phyloP scores from a whole-genome alignment of 2,797 vertebrate genomes.

The Paramormyrops hopkinsi region DNA sequence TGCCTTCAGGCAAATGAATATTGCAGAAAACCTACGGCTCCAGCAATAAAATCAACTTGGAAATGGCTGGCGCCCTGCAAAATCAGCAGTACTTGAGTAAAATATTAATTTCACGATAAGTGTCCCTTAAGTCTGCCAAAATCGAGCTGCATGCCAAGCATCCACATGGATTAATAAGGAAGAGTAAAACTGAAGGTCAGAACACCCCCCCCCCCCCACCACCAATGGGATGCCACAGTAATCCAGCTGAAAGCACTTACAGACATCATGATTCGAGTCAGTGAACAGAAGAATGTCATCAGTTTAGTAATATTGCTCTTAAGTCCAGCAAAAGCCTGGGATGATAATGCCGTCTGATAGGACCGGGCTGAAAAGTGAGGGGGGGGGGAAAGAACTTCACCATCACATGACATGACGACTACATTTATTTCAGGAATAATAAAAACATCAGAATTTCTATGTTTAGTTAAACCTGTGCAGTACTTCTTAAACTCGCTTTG shows the following conservation, averaged over 20 bases:
- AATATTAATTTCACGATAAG: neutral
- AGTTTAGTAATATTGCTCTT: constrained; percentile 20
- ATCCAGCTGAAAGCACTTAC: constrained; percentile 15
- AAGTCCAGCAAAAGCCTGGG: constrained; percentile 11
- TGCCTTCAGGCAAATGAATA: neutral
- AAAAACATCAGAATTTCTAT: neutral
- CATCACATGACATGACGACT: neutral
- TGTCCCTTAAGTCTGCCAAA: neutral
- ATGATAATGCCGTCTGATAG: neutral
- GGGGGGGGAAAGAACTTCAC: no score
- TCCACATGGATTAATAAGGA: constrained; percentile 1
- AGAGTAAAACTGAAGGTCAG: constrained; percentile 24
- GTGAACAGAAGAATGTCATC: constrained; percentile 20
- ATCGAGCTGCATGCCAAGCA: neutral
- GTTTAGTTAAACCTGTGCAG: neutral
- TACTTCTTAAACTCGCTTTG: neutral
- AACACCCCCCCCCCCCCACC: neutral
- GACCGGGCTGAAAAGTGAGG: neutral
- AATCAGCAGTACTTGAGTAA: neutral
- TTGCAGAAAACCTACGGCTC: neutral
- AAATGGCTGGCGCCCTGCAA: neutral
- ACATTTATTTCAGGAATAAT: neutral
- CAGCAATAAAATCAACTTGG: neutral
- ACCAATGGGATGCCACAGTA: neutral
- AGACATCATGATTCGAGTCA: constrained; percentile 16